phyloP scores from a whole-genome alignment of 2,888 invertebrate genomes.

The Athalia rosae region DNA sequence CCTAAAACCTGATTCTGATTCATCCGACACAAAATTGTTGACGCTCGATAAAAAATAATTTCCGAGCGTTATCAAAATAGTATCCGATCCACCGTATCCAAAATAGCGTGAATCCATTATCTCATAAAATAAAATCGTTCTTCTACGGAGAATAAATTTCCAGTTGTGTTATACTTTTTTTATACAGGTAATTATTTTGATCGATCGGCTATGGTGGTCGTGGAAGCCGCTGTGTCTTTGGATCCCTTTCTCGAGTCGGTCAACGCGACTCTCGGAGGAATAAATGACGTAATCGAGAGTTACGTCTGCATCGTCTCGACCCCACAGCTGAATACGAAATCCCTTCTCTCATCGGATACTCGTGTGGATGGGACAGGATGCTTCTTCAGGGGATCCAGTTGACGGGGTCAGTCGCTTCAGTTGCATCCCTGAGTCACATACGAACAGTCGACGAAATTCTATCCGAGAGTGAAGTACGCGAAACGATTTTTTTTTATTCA shows the following conservation, averaged over 20 bases:
- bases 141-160: too few relatives aligned
- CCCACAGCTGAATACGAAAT: slow-evolving; percentile 24
- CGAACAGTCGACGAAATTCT: slow-evolving; percentile 30
- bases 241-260: slow-evolving; percentile 44
- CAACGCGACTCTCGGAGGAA: slow-evolving; percentile 32
- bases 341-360: slow-evolving; percentile 38
- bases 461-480: slow-evolving; percentile 24
- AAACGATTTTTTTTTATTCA: neutral
- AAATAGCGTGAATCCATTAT: too few relatives aligned
- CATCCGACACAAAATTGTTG: too few relatives aligned
- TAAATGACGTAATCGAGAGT: slow-evolving; percentile 36
- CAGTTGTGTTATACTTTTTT: too few relatives aligned
- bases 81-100: too few relatives aligned
- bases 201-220: too few relatives aligned
- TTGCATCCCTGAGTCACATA: slow-evolving; percentile 39
- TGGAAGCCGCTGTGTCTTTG: neutral
- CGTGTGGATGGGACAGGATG: slow-evolving; percentile 30
- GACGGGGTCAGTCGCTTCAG: slow-evolving; percentile 41
- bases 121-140: too few relatives aligned
- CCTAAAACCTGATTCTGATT: too few relatives aligned
- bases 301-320: slow-evolving; percentile 31
- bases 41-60: too few relatives aligned
- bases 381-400: slow-evolving; percentile 42
- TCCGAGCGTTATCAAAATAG: too few relatives aligned
- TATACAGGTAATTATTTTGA: too few relatives aligned